These are phyloP conservation scores for Diadophis punctatus DNA, from an alignment of 2,113 vertebrate genomes.

Conservation along the genomic window DNA sequence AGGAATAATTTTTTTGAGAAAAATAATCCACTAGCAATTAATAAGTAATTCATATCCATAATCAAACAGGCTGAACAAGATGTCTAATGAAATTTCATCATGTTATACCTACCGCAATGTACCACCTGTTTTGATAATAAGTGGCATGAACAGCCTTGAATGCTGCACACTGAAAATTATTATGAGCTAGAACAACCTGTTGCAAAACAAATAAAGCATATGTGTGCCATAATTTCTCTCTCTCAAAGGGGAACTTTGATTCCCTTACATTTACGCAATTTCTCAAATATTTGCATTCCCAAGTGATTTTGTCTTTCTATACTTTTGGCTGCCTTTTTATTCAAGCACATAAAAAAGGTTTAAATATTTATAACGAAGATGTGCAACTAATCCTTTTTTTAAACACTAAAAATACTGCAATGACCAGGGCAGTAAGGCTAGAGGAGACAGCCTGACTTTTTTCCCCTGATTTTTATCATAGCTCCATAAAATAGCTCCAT, in stretches of 20 bases:
- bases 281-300: not conserved
- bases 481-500: no score
- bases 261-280: not conserved
- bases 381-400: not conserved
- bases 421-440: not conserved
- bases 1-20: not conserved
- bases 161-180: not conserved
- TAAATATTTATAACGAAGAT: not conserved
- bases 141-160: not conserved
- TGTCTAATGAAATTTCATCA: not conserved
- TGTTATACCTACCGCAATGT: not conserved
- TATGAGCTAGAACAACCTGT: not conserved
- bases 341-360: not conserved
- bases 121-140: not conserved
- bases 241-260: not conserved
- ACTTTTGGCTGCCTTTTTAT: not conserved
- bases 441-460: not conserved
- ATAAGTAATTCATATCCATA: not conserved
- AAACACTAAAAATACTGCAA: not conserved
- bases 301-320: not conserved
- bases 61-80: not conserved
- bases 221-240: not conserved
- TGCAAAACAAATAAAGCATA: not conserved
- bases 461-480: not conserved
- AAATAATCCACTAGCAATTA: not conserved